Evolutionary conservation across 2,888 invertebrate species (phyloP).

Genomic region (Gandaritis pyraliata): DNA sequence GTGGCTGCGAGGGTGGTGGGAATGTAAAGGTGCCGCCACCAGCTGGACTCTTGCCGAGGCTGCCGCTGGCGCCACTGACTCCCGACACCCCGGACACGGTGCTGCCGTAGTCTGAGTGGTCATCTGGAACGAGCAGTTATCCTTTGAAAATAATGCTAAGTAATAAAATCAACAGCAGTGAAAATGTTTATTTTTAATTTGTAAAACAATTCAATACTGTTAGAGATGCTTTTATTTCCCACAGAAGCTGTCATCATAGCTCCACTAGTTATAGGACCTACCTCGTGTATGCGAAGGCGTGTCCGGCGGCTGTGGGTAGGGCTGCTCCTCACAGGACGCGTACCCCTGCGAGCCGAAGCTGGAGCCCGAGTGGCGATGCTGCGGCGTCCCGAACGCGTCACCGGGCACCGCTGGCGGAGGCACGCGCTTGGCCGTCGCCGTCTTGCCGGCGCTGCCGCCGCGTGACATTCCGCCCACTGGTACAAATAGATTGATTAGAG

Average conservation of each 20-base stretch:
- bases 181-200: too few relatives aligned
- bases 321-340: constrained; percentile 90
- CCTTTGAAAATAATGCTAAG: too few relatives aligned
- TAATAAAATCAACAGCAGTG: too few relatives aligned
- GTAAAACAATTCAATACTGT: too few relatives aligned
- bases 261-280: constrained; percentile 40
- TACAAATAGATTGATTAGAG: constrained; percentile 52
- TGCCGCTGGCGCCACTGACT: constrained; percentile 79
- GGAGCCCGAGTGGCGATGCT: constrained; percentile 91
- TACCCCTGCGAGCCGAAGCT: constrained; percentile 91
- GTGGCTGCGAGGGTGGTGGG: constrained; percentile 88
- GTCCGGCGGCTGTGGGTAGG: constrained; percentile 86
- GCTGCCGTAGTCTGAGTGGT: constrained; percentile 87
- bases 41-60: constrained; percentile 86
- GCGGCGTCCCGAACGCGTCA: constrained; percentile 85
- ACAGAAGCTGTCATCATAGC: too few relatives aligned
- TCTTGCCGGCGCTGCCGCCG: constrained; percentile 88
- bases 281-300: constrained; percentile 85
- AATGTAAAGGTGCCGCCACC: constrained; percentile 89
- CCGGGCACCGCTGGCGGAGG: constrained; percentile 94
- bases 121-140: constrained; percentile 76
- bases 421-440: constrained; percentile 95
- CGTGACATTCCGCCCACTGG: constrained; percentile 96
- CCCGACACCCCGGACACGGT: constrained; percentile 85
- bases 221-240: not conserved